These are phyloP conservation scores for Leptinotarsa defecta DNA, from an alignment of 1,140 invertebrate genomes.

Conservation along the genomic window DNA sequence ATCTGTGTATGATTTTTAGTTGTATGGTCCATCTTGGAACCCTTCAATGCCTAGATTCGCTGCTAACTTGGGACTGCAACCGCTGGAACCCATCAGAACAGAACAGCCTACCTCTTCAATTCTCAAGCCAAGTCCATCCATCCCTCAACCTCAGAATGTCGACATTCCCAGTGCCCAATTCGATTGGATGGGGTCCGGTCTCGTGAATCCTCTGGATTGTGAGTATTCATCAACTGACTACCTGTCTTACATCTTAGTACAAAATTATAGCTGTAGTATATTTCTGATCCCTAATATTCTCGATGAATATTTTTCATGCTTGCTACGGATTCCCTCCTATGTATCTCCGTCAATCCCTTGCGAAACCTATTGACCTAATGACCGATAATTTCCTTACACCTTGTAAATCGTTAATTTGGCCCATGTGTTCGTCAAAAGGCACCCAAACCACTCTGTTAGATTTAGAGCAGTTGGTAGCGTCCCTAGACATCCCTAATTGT, in stretches of 20 bases:
- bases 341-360: constrained; percentile 39
- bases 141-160: constrained; percentile 24
- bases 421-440: constrained; percentile 33
- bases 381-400: background rate
- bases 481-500: constrained; percentile 46
- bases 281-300: constrained; percentile 35
- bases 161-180: constrained; percentile 68
- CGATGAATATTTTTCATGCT: constrained; percentile 44
- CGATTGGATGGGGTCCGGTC: constrained; percentile 68
- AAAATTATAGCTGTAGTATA: background rate
- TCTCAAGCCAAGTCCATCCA: constrained; percentile 44
- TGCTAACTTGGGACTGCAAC: constrained; percentile 73
- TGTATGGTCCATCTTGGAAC: constrained; percentile 80
- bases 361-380: constrained; percentile 32
- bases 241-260: background rate
- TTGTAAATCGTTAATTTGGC: background rate
- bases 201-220: constrained; percentile 70
- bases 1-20: constrained; percentile 58
- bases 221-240: constrained; percentile 54
- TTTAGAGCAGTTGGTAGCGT: constrained; percentile 51
- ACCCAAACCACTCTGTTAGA: constrained; percentile 50
- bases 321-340: constrained; percentile 43
- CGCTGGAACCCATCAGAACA: constrained; percentile 74
- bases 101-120: constrained; percentile 50
- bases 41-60: constrained; percentile 77